Evolutionary conservation across 2,888 invertebrate genomes (phyloP).

Genomic region (Xestia xanthographa): DNA sequence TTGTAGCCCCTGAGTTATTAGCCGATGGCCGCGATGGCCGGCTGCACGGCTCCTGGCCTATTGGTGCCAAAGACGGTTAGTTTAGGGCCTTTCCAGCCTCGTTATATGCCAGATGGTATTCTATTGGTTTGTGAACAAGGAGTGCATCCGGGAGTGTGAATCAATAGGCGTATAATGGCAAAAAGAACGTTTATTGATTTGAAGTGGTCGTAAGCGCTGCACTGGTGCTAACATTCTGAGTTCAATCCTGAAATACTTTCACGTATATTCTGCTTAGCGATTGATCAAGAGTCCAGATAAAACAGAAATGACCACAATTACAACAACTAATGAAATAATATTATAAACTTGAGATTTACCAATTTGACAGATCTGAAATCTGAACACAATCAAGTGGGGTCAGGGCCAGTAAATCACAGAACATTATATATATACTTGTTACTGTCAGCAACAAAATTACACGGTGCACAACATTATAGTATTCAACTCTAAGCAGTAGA

Average conservation of each 20-base stretch:
- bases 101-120: slow-evolving; percentile 4
- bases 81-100: slow-evolving; percentile 7
- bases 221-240: background rate
- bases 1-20: slow-evolving; percentile 48
- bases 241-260: background rate
- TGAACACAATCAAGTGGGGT: background rate
- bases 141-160: background rate
- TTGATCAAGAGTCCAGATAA: background rate
- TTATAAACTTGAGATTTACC: background rate
- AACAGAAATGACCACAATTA: too few relatives aligned
- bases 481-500: background rate
- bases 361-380: background rate
- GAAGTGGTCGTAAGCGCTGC: too few relatives aligned
- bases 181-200: background rate
- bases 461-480: background rate
- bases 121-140: background rate
- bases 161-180: background rate
- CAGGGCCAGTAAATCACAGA: background rate
- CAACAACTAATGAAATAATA: background rate
- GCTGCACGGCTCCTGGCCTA: slow-evolving; percentile 3
- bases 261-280: background rate
- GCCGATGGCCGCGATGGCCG: slow-evolving; percentile 19
- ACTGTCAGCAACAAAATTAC: background rate
- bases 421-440: background rate
- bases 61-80: slow-evolving; percentile 25